A percentile compares a stretch with the other conserved stretches of the same genome.
Evolutionary conservation across 2,888 invertebrate genomes (phyloP).

Genomic region (Tiphia femorata): DNA sequence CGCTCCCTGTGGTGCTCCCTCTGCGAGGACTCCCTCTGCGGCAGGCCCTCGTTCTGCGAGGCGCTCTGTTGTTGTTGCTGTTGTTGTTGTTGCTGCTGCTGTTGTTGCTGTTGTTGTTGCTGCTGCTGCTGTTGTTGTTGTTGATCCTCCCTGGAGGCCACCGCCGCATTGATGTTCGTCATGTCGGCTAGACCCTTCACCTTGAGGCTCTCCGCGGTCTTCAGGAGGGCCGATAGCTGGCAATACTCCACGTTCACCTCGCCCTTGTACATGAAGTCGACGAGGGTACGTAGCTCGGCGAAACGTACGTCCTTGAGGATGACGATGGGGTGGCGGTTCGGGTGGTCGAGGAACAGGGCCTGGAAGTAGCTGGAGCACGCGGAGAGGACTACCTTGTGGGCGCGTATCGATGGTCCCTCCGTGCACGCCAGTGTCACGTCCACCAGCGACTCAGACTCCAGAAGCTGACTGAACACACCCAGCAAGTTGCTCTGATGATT

Average conservation of each 20-base stretch:
- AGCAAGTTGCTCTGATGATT: conserved; percentile 98
- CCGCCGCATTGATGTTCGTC: conserved; percentile 83
- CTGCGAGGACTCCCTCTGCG: conserved; percentile 63
- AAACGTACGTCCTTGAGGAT: conserved; percentile 95
- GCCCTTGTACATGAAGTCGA: conserved; percentile 97
- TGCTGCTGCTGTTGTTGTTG: conserved; percentile 71
- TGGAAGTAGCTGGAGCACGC: conserved; percentile 97
- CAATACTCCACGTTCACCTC: conserved; percentile 96
- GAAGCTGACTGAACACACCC: conserved; percentile 96
- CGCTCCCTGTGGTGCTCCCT: conserved; percentile 43
- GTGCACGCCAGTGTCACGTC: conserved; percentile 97
- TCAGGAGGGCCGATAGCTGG: conserved; percentile 89
- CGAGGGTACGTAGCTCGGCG: conserved; percentile 89
- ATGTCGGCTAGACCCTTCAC: conserved; percentile 94
- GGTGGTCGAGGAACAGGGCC: conserved; percentile 92
- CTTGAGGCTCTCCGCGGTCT: conserved; percentile 93
- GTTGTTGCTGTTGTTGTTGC: conserved; percentile 47
- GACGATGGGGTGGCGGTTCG: conserved; percentile 92
- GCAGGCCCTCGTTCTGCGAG: conserved; percentile 66
- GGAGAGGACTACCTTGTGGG: conserved; percentile 95
- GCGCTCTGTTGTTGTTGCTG: conserved; percentile 67
- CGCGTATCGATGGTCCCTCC: conserved; percentile 94
- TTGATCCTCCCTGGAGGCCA: conserved; percentile 65
- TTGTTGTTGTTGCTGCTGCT: conserved; percentile 47
- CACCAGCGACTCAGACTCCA: conserved; percentile 95